phyloP scores from a whole-genome alignment of 2,113 vertebrate species.

The Hydropotes inermis region DNA sequence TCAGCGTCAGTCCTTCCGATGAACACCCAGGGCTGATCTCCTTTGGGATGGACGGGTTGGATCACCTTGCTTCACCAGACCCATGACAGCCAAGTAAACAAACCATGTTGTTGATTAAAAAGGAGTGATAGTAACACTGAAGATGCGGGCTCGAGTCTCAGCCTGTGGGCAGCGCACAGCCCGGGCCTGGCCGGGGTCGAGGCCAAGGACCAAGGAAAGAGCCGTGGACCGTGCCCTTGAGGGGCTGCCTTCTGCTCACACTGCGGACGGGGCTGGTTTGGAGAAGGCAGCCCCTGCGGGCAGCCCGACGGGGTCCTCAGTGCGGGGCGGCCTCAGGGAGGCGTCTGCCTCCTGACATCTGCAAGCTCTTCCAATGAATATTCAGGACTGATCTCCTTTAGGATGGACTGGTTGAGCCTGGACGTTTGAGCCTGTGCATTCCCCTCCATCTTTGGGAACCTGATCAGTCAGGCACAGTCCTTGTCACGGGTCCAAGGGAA shows the following conservation, averaged over 20 bases:
- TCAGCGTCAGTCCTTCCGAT: background rate
- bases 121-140: background rate
- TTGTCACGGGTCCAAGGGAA: background rate
- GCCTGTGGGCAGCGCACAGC: background rate
- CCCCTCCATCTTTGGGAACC: background rate
- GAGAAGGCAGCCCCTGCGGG: background rate
- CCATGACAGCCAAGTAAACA: background rate
- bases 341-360: background rate
- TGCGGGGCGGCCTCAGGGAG: background rate
- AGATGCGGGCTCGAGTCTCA: too few species aligned
- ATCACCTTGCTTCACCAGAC: background rate
- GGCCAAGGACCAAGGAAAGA: background rate
- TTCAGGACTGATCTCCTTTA: background rate
- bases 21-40: background rate
- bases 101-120: background rate
- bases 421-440: background rate
- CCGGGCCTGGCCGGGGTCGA: accelerated
- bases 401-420: background rate
- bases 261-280: background rate
- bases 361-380: background rate
- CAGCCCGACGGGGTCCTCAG: accelerated
- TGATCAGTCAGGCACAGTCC: background rate
- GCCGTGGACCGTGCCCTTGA: background rate
- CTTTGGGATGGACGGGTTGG: background rate
- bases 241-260: background rate